Evolutionary conservation across 2,888 invertebrate genomes (phyloP).

Genomic region (Fragum fragum): DNA sequence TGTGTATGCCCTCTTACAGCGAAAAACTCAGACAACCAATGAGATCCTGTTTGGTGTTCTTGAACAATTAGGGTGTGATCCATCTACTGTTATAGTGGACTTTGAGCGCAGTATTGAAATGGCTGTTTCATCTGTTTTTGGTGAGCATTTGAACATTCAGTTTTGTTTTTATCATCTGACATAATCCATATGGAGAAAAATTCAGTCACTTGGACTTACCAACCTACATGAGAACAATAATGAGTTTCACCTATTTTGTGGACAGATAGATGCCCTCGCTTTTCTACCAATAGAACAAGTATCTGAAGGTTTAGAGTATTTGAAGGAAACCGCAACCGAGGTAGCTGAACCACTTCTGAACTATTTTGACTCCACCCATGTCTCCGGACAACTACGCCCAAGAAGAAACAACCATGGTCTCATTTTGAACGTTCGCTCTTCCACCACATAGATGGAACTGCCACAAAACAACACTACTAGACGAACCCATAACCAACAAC

Average conservation of each 20-base stretch:
- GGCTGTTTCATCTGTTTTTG: neutral
- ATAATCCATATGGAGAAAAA: slow-evolving; percentile 23
- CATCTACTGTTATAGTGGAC: neutral
- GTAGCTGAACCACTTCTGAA: slow-evolving; percentile 14
- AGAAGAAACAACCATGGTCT: slow-evolving; percentile 4
- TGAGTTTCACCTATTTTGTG: slow-evolving; percentile 13
- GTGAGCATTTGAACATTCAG: slow-evolving; percentile 18
- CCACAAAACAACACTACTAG: neutral
- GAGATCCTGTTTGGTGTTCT: neutral
- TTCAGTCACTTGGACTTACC: slow-evolving; percentile 26
- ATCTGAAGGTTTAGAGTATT: neutral
- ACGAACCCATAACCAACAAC: slow-evolving; percentile 15
- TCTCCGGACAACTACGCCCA: slow-evolving; percentile 16
- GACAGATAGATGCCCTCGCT: slow-evolving; percentile 22
- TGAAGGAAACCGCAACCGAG: slow-evolving; percentile 4
- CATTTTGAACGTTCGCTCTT: neutral
- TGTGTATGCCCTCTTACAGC: no score
- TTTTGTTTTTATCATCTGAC: no score
- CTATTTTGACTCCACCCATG: slow-evolving; percentile 24
- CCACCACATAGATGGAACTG: slow-evolving; percentile 21
- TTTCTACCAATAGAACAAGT: slow-evolving; percentile 26
- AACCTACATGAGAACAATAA: neutral
- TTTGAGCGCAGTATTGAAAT: slow-evolving; percentile 7
- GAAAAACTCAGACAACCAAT: no score
- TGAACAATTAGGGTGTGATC: neutral